Base-by-base conservation (phyloP, 2,797 vertebrate species). In the Parauchenoglanis punctatus region DNA sequence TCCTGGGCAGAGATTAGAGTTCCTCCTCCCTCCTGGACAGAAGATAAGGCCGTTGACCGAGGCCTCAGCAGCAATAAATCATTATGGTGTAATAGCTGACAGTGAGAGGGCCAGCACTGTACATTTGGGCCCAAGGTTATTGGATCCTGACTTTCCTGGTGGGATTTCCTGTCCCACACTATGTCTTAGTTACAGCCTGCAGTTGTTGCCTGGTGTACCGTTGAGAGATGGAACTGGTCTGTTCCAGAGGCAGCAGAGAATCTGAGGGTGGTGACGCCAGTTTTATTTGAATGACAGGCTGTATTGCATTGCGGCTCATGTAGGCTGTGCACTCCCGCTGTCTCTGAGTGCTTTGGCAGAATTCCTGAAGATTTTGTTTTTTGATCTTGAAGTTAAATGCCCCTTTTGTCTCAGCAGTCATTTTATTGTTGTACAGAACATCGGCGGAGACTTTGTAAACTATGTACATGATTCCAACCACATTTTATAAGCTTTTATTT, bases 61-160 rank as follows among this genome's bases (percentile, higher is more conserved):
- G 85, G 70, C 59, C 87, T 88, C 68, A 67, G 90, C 86, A 65
- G 84, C 76, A 80, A 88, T 93, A 89, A 92, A 93, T 93, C 91
- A 93, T 89, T 89, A 88, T 40, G 68, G 81, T 31, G 80, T 84
- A 89, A 90, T 91, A 83, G 89, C 72, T 84, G 70, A 88, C 84
- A 86, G 73, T 35, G 35, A 83, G 65, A 75, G 72, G 67, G 68
- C 59, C 52, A 76, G 76, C 82, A 78, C 68, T 85, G 49, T 81
- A 81, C 63, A 61, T 84, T 85, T 72, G 80, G 58, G 67, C 87
- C 70, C 11, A 84, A 83, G 86, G 87, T 90, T 83, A 88, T 85
- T 85, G 73, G 87, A 88, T 87, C 73, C 83, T 40, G 49, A 73
- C 54, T 65, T 87, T 85, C 85, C 87, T 86, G 81, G 67, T 73